These are phyloP conservation scores for Lutjanus campechanus DNA, from an alignment of 2,797 vertebrate genomes.

Conservation along the genomic window DNA sequence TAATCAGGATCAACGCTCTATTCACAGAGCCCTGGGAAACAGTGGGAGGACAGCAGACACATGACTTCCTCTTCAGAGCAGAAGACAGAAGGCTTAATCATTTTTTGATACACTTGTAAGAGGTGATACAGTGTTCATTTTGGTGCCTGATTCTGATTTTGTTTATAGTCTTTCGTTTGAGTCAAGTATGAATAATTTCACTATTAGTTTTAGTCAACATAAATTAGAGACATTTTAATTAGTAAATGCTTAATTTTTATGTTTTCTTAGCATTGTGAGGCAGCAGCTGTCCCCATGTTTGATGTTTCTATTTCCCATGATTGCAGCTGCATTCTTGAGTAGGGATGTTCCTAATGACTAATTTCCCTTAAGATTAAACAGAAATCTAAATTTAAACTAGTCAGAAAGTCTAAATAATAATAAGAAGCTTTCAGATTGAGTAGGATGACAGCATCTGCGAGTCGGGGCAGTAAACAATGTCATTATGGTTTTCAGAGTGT, in stretches of 20 bases:
- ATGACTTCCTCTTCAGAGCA: constrained; percentile 54
- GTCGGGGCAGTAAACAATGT: too few species aligned
- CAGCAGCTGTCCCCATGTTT: not conserved
- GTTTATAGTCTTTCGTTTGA: not conserved
- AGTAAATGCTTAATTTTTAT: not conserved
- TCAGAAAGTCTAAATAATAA: too few species aligned
- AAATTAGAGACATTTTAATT: not conserved
- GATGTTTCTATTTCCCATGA: not conserved
- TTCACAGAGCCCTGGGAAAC: constrained; percentile 54
- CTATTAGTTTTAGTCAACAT: too few species aligned
- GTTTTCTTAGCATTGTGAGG: not conserved
- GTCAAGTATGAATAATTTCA: not conserved
- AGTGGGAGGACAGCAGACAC: constrained; percentile 51
- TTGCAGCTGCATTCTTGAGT: not conserved
- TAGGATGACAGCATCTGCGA: too few species aligned
- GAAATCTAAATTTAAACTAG: too few species aligned
- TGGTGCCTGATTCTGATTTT: not conserved
- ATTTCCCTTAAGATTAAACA: too few species aligned
- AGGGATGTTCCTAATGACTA: too few species aligned
- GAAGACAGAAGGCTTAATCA: constrained; percentile 16
- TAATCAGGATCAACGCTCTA: constrained; percentile 24
- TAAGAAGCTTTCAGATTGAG: too few species aligned
- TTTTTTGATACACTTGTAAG: not conserved
- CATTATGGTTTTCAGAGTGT: too few species aligned
- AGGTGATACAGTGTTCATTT: not conserved